A percentile compares a stretch with the other conserved stretches of the same genome.
These are phyloP conservation scores for Chloropsis cyanopogon DNA, from an alignment of 2,113 vertebrate genomes.

Conservation along the genomic window DNA sequence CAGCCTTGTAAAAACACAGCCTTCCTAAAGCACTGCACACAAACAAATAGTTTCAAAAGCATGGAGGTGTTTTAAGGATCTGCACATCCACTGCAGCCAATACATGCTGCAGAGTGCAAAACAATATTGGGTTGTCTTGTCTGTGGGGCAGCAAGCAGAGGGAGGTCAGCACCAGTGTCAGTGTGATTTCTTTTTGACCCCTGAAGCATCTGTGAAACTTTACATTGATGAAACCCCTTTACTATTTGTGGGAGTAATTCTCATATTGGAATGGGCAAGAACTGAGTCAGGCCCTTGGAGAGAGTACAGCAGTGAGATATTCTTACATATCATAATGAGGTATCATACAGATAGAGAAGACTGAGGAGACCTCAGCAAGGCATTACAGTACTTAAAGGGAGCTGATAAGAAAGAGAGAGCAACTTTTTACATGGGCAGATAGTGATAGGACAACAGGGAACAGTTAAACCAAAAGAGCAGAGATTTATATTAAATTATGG, in stretches of 20 bases:
- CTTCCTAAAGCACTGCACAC: not conserved
- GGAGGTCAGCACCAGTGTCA: not conserved
- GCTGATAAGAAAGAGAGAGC: not conserved
- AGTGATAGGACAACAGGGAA: not conserved
- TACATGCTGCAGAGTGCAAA: not conserved
- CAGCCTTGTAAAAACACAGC: not conserved
- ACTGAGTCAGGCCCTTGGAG: not conserved
- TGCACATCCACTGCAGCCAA: rapidly evolving
- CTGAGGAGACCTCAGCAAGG: not conserved
- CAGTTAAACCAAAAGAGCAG: not conserved
- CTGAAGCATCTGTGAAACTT: not conserved
- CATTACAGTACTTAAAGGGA: not conserved
- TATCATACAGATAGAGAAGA: not conserved
- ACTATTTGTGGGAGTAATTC: not conserved
- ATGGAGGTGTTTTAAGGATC: not conserved
- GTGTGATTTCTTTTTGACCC: not conserved
- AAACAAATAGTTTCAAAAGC: not conserved
- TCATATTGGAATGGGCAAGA: not conserved
- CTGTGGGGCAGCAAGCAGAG: not conserved
- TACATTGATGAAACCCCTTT: not conserved
- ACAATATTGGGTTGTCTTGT: not conserved
- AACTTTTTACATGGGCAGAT: not conserved
- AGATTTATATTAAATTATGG: not conserved
- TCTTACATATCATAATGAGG: not conserved
- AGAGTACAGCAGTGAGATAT: not conserved